Evolutionary conservation across 2,888 invertebrate genomes (phyloP).

Genomic region (Timandra comae): DNA sequence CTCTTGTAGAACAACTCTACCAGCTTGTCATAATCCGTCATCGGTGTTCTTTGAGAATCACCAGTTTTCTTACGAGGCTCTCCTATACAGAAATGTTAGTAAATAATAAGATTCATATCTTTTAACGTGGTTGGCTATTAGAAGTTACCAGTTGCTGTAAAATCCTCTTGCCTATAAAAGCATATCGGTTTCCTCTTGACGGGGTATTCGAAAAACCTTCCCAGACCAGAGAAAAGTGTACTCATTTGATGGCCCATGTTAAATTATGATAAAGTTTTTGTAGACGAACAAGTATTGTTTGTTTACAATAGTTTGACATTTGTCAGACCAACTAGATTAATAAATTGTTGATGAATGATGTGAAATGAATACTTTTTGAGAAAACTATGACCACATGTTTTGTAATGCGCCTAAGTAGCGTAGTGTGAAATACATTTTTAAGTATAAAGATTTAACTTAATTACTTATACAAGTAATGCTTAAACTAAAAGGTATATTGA

Average conservation of each 20-base stretch:
- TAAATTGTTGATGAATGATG: no score
- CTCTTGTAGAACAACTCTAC: constrained; percentile 72
- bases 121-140: not conserved
- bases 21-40: constrained; percentile 72
- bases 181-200: constrained; percentile 78
- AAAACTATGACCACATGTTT: no score
- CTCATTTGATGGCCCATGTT: constrained; percentile 70
- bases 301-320: no score
- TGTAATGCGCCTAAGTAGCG: no score
- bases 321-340: not conserved
- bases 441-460: no score
- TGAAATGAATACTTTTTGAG: no score
- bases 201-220: constrained; percentile 73
- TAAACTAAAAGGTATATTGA: no score
- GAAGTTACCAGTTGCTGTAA: constrained; percentile 68
- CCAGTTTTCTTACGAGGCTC: constrained; percentile 44
- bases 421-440: no score
- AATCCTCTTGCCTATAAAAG: constrained; percentile 76
- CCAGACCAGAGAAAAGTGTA: constrained; percentile 56
- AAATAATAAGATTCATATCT: not conserved
- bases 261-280: no score
- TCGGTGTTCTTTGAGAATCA: constrained; percentile 35
- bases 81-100: constrained; percentile 26
- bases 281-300: constrained; percentile 1
- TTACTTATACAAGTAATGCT: no score